Conservation (phyloP, 1,140 invertebrate species). For the Neodiprion virginianus region DNA sequence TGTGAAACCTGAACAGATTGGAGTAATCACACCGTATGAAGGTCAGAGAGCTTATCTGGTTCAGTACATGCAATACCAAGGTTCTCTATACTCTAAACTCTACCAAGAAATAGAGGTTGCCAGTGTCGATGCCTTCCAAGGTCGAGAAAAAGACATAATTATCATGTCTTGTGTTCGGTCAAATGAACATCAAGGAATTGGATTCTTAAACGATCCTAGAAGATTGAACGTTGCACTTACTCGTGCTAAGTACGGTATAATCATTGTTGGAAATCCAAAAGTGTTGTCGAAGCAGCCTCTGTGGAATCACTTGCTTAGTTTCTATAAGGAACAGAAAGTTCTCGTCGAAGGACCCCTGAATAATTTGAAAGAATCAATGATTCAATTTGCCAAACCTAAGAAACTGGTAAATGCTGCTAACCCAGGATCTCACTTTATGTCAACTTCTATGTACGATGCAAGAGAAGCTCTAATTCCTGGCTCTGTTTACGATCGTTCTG, state of each 20-base stretch:
- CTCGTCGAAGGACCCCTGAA: constrained; percentile 97
- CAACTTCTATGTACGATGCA: constrained; percentile 92
- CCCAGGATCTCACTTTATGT: constrained; percentile 97
- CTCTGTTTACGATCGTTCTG: constrained; percentile 79
- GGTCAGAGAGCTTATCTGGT: constrained; percentile 98
- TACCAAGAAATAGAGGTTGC: constrained; percentile 99
- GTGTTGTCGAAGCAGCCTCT: constrained; percentile 97
- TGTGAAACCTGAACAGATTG: constrained; percentile 97
- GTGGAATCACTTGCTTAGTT: constrained; percentile 98
- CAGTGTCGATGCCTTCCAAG: constrained; percentile 98
- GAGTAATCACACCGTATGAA: constrained; percentile 99
- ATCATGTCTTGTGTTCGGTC: constrained; percentile 97
- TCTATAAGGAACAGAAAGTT: constrained; percentile 98
- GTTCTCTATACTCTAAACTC: constrained; percentile 93
- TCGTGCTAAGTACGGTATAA: constrained; percentile 96
- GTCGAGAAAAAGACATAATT: constrained; percentile 98
- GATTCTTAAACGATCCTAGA: constrained; percentile 97
- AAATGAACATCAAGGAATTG: constrained; percentile 92
- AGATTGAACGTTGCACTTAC: constrained; percentile 98
- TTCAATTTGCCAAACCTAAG: constrained; percentile 97
- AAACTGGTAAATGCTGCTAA: constrained; percentile 93
- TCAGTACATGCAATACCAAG: constrained; percentile 99
- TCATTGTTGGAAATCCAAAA: constrained; percentile 99
- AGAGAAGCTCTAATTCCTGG: constrained; percentile 89
- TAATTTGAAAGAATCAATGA: constrained; percentile 95